These are phyloP conservation scores for Harpegnathos saltator DNA, from an alignment of 1,140 invertebrate genomes.

Conservation along the genomic window DNA sequence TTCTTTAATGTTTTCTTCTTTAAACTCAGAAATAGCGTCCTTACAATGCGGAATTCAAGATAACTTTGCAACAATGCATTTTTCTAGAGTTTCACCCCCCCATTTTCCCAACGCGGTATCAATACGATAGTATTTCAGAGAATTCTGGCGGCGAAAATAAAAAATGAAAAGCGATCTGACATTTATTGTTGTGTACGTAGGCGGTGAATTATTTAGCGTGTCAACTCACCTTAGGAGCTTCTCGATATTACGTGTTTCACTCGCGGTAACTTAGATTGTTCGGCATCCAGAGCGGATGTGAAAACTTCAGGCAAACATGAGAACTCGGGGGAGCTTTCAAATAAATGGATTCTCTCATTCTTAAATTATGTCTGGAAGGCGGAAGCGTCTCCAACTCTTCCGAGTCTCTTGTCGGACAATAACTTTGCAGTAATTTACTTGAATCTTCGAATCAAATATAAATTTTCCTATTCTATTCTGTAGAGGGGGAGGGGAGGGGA, in stretches of 20 bases:
- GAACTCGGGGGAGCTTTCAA: neutral
- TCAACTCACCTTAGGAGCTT: constrained; percentile 33
- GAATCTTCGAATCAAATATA: no score
- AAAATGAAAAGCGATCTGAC: constrained; percentile 37
- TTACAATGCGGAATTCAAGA: neutral
- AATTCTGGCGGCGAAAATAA: neutral
- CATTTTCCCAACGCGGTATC: neutral
- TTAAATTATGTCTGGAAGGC: no score
- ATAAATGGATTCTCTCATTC: neutral
- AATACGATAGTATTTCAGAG: neutral
- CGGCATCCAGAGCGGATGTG: neutral
- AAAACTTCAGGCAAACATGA: neutral
- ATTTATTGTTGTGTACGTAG: constrained; percentile 30
- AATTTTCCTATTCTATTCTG: no score
- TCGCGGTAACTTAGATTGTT: constrained; percentile 24
- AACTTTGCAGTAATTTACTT: no score
- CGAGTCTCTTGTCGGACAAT: no score
- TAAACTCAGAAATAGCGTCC: no score
- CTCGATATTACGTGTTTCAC: constrained; percentile 12
- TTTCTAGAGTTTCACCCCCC: neutral
- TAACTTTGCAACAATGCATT: constrained; percentile 6
- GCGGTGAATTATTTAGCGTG: constrained; percentile 32
- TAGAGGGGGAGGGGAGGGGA: no score
- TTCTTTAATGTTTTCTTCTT: no score
- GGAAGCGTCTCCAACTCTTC: no score